Conservation (phyloP, 2,113 vertebrate genomes). For the Pomatorhinus ruficollis region DNA sequence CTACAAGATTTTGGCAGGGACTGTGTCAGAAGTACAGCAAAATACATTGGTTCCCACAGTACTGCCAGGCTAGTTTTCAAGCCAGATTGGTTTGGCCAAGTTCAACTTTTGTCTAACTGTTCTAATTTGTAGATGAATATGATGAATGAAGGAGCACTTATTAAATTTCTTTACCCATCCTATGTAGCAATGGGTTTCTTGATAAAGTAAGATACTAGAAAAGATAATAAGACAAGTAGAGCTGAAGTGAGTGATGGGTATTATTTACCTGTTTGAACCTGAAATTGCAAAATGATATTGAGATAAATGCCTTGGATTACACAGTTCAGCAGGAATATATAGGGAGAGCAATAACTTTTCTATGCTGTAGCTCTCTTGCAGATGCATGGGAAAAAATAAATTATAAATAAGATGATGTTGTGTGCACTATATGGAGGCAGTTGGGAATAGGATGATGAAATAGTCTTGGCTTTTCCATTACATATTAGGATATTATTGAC, state of each 20-base stretch:
- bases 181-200: background rate
- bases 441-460: background rate
- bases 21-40: background rate
- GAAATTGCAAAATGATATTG: background rate
- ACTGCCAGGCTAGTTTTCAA: background rate
- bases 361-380: background rate
- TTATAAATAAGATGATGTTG: background rate
- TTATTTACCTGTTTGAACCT: background rate
- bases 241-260: background rate
- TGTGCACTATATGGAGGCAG: background rate
- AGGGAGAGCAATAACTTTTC: background rate
- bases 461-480: background rate
- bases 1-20: background rate
- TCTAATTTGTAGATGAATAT: background rate
- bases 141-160: background rate
- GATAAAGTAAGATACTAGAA: background rate
- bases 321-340: background rate
- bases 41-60: background rate
- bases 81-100: background rate
- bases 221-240: background rate
- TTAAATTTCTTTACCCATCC: background rate
- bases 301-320: background rate
- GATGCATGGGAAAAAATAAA: background rate
- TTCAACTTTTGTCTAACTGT: background rate
- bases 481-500: background rate